phyloP scores from a whole-genome alignment of 2,797 vertebrate species.

The Sebastes matsubarae region DNA sequence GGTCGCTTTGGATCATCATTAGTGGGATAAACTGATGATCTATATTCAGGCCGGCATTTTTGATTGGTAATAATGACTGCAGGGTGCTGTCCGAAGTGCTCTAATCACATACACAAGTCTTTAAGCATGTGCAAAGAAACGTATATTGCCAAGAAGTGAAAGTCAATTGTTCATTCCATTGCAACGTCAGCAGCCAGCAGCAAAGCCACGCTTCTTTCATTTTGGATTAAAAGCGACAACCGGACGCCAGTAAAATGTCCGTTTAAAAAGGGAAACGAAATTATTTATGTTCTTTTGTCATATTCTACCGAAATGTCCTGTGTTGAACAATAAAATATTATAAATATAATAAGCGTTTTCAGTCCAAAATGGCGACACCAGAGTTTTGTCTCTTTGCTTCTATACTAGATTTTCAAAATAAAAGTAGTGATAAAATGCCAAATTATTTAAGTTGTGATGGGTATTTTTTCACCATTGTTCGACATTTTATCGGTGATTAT shows the following conservation, averaged over 20 bases:
- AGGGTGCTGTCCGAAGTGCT: not conserved
- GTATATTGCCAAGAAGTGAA: not conserved
- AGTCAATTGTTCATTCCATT: too few relatives aligned
- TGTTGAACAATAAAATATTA: too few relatives aligned
- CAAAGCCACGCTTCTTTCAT: fast-evolving
- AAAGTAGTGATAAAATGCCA: not conserved
- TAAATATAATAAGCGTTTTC: too few relatives aligned
- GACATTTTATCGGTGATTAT: not conserved
- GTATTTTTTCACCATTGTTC: not conserved
- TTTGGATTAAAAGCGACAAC: too few relatives aligned
- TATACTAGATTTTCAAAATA: not conserved
- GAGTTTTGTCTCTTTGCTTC: too few relatives aligned
- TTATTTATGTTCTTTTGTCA: too few relatives aligned
- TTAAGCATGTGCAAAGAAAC: too few relatives aligned
- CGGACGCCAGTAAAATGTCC: too few relatives aligned
- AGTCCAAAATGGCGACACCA: too few relatives aligned
- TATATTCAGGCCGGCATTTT: not conserved
- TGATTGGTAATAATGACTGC: constrained; percentile 1
- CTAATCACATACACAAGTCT: not conserved
- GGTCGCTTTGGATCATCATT: not conserved
- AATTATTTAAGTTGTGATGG: not conserved
- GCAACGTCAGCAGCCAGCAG: too few relatives aligned
- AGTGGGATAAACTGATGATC: not conserved
- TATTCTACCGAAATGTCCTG: too few relatives aligned
- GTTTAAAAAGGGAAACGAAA: fast-evolving